Evolutionary conservation across 2,797 vertebrate species (phyloP).

Genomic region (Ctenopoma kingsleyae): DNA sequence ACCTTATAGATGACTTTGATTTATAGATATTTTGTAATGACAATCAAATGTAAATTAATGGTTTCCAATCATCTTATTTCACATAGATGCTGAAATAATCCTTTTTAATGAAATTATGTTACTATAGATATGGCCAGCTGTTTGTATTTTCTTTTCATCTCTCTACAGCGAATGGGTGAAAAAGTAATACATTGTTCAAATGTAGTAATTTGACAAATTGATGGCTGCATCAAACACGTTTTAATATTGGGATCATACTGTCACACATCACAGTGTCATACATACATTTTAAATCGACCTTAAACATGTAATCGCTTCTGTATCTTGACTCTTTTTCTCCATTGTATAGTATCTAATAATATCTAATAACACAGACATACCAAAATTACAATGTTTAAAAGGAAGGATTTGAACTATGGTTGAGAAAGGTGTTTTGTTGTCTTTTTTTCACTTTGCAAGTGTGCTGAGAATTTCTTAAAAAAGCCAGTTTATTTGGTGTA

Average conservation of each 20-base stretch:
- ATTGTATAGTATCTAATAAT: slow-evolving; percentile 58
- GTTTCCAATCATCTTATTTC: slow-evolving; percentile 83
- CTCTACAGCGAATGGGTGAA: slow-evolving; percentile 50
- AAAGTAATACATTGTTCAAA: slow-evolving; percentile 37
- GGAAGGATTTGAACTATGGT: slow-evolving; percentile 37
- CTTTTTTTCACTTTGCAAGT: slow-evolving; percentile 38
- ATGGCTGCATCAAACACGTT: slow-evolving; percentile 64
- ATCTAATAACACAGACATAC: slow-evolving; percentile 58
- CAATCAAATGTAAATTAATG: slow-evolving; percentile 87
- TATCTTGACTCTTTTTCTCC: slow-evolving; percentile 62
- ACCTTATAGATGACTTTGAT: slow-evolving; percentile 83
- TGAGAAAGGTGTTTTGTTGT: slow-evolving; percentile 33
- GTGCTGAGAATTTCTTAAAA: slow-evolving; percentile 50
- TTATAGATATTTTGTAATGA: slow-evolving; percentile 87
- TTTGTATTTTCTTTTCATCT: slow-evolving; percentile 70
- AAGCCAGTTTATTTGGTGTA: slow-evolving; percentile 53
- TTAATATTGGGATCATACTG: slow-evolving; percentile 56
- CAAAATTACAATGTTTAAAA: slow-evolving; percentile 55
- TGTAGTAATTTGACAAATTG: slow-evolving; percentile 56
- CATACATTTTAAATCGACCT: slow-evolving; percentile 46
- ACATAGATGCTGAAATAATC: slow-evolving; percentile 74
- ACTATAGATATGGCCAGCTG: slow-evolving; percentile 63
- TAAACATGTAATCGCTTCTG: slow-evolving; percentile 62
- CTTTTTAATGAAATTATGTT: slow-evolving; percentile 77
- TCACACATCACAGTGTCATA: slow-evolving; percentile 47